These are phyloP conservation scores for Creontiades dilutus DNA, from an alignment of 2,888 invertebrate genomes.

Conservation along the genomic window DNA sequence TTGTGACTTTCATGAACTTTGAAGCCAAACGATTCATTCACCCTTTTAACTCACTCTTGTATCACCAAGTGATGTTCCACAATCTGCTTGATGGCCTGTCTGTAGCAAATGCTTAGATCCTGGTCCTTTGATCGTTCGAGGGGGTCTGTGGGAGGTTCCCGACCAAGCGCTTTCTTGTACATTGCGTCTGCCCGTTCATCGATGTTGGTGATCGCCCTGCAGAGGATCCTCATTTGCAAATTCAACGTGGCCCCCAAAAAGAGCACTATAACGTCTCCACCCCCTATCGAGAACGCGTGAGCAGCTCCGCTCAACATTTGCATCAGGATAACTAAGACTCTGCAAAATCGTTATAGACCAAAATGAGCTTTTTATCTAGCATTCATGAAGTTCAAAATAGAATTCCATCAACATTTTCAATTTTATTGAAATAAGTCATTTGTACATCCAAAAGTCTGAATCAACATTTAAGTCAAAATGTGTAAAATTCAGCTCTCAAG, in stretches of 20 bases:
- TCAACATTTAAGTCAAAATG: no score
- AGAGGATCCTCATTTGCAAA: slow-evolving; percentile 41
- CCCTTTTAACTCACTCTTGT: slow-evolving; percentile 55
- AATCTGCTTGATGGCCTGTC: slow-evolving; percentile 39
- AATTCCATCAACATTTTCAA: no score
- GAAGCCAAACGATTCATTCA: no score
- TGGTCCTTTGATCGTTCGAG: background rate
- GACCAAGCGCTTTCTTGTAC: background rate
- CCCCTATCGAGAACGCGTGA: slow-evolving; percentile 1
- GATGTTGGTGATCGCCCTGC: background rate
- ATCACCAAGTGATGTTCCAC: slow-evolving; percentile 44
- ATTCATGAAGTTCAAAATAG: no score
- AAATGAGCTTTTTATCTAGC: no score
- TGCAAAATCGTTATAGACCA: no score
- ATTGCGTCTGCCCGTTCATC: background rate
- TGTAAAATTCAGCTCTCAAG: no score
- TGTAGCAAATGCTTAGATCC: background rate
- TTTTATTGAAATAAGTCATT: no score
- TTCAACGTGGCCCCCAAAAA: background rate
- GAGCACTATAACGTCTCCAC: slow-evolving; percentile 38
- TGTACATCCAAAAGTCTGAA: no score
- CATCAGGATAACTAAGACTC: background rate
- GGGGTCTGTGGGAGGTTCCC: background rate
- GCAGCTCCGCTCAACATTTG: background rate
- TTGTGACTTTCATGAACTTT: no score